These are phyloP conservation scores for Acrobasis consociella DNA, from an alignment of 2,888 invertebrate genomes.

Conservation along the genomic window DNA sequence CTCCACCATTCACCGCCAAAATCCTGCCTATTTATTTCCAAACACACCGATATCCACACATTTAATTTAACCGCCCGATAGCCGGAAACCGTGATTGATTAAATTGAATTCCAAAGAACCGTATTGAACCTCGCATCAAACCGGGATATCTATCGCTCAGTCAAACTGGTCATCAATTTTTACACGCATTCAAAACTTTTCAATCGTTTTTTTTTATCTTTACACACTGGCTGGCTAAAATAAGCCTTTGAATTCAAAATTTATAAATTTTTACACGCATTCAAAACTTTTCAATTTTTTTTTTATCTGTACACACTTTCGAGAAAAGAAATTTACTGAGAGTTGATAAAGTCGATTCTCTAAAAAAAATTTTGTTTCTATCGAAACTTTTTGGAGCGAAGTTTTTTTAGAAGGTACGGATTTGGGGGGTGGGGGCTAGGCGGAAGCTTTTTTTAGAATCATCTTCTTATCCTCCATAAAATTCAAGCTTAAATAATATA, in stretches of 20 bases:
- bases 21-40: constrained; percentile 1
- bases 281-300: no score
- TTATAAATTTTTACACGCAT: no score
- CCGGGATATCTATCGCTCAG: constrained; percentile 1
- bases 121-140: constrained; percentile 5
- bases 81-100: constrained; percentile 12
- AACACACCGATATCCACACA: background rate
- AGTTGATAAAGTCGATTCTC: no score
- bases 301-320: no score
- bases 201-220: constrained; percentile 8
- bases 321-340: no score
- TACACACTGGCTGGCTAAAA: background rate
- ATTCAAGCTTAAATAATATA: no score
- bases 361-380: no score
- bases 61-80: constrained; percentile 3
- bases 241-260: background rate
- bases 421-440: no score
- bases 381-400: no score
- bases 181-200: background rate
- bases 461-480: no score
- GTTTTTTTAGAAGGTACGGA: no score
- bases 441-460: no score
- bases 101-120: constrained; percentile 13
- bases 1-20: background rate
- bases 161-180: constrained; percentile 1